These are phyloP conservation scores for Leptoteleia sp. DNA, from an alignment of 1,140 invertebrate genomes.

Conservation along the genomic window DNA sequence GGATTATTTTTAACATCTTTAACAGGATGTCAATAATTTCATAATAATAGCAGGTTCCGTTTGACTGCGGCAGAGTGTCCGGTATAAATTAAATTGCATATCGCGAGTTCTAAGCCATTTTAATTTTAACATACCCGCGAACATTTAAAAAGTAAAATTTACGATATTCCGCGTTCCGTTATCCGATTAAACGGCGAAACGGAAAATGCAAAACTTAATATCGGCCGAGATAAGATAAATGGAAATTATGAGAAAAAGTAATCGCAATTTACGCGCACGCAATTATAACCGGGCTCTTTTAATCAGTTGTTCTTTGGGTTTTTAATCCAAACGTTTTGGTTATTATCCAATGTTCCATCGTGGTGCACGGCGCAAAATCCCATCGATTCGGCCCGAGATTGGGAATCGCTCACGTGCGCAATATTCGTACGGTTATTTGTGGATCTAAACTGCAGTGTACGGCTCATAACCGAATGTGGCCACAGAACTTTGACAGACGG, in stretches of 20 bases:
- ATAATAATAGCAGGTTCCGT: too few species aligned
- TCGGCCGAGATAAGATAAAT: conserved; percentile 43
- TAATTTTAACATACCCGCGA: conserved; percentile 25
- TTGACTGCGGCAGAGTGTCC: too few species aligned
- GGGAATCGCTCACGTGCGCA: conserved; percentile 43
- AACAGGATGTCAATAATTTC: too few species aligned
- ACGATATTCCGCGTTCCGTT: conserved; percentile 12
- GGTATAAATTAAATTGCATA: too few species aligned
- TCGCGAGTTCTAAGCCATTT: too few species aligned
- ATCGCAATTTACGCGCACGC: conserved; percentile 33
- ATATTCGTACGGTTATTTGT: conserved; percentile 47
- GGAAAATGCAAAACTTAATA: conserved; percentile 45
- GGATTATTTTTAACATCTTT: too few species aligned
- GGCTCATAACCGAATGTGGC: too few species aligned
- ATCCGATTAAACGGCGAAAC: conserved; percentile 37
- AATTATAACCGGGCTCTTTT: conserved; percentile 33
- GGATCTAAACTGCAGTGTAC: conserved; percentile 5
- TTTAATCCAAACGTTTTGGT: conserved; percentile 32
- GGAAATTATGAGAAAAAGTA: conserved; percentile 46
- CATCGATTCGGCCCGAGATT: conserved; percentile 30
- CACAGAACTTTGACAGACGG: too few species aligned
- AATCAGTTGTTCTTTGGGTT: conserved; percentile 42
- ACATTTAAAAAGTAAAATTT: conserved; percentile 42
- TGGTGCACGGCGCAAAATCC: conserved; percentile 12
- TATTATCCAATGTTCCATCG: conserved; percentile 35